Conservation (phyloP, 2,888 invertebrate genomes). For the Drosophila picticornis region DNA sequence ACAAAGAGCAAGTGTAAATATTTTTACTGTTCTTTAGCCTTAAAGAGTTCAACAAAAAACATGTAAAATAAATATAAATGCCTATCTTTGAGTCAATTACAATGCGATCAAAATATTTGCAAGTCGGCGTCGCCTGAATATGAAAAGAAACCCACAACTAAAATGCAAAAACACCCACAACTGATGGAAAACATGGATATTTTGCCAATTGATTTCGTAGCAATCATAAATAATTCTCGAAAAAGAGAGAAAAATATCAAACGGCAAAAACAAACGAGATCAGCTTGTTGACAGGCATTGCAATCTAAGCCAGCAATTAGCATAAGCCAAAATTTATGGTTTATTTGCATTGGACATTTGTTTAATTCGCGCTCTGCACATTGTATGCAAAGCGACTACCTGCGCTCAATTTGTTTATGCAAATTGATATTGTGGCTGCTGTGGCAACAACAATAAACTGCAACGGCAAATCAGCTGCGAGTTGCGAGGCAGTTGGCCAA, state of each 20-base stretch:
- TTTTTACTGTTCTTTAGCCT: neutral
- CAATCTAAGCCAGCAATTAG: constrained; percentile 57
- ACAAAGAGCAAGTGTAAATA: neutral
- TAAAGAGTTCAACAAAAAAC: too few relatives aligned
- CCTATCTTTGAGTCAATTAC: neutral
- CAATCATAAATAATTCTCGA: constrained; percentile 55
- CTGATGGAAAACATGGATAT: constrained; percentile 14
- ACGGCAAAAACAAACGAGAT: constrained; percentile 52
- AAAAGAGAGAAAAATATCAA: neutral
- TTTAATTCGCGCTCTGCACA: constrained; percentile 40
- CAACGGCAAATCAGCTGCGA: constrained; percentile 30
- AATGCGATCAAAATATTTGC: constrained; percentile 7
- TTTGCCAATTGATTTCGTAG: constrained; percentile 1
- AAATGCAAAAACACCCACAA: constrained; percentile 41
- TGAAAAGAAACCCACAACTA: constrained; percentile 19
- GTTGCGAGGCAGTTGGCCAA: constrained; percentile 15
- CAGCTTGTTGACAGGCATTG: constrained; percentile 60
- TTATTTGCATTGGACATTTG: constrained; percentile 58
- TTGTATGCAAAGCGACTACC: constrained; percentile 51
- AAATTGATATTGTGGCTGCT: constrained; percentile 39
- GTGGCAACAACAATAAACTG: constrained; percentile 1
- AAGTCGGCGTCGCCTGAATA: neutral
- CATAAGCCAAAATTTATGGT: constrained; percentile 62
- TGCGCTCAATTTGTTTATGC: constrained; percentile 60
- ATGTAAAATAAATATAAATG: neutral